Evolutionary conservation across 2,888 invertebrate species (phyloP), one percentile per base, ranked within the genome.

Genomic region (Heliconius sara): DNA sequence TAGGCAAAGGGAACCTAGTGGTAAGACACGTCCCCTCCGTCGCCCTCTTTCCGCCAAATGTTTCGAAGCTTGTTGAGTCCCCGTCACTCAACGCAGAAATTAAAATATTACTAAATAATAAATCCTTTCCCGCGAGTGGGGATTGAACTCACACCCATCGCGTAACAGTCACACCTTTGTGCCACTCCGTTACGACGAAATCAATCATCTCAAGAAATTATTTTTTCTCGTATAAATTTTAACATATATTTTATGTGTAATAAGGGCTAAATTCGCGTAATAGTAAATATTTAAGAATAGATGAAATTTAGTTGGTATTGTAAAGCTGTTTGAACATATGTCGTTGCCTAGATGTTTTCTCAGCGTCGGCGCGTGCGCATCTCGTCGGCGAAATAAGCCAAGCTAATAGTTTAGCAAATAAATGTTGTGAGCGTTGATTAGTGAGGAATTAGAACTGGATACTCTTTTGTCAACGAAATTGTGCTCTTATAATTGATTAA

Each of bases 321-420:
- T 43, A 22, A 30, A n/a, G 34, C 4, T 79, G 76, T 76, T 76
- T 76, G 72, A 52, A 76, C 76, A 76, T 57, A 39, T 79, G 66
- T 76, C 30, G 57, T 67, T 65, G 39, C 60, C 27, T 76, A 66
- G 2, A 27, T 71, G 57, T 76, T 76, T 65, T 43, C 27, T 27
- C 43, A 76, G 25, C 6, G 30, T 34, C 76, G 57, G 79, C 79
- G 76, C 79, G 79, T 79, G 79, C 79, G 76, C 76, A 72, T 27
- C 79, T 60, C 72, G 66, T 10, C 27, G 65, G 34, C 25, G 70
- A 43, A 66, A 39, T 60, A 76, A 79, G 66, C 30, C 16, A n/a
- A 39, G 25, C 52, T 73, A 76, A 72, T 72, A 43, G 16, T 12
- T 34, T 60, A 34, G 57, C 57, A 72, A 76, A 72, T 72, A 39